Percentiles rank a stretch among this genome's conserved stretches.
These are phyloP conservation scores for Hydraecia micacea DNA, from an alignment of 2,888 invertebrate species.

Conservation along the genomic window DNA sequence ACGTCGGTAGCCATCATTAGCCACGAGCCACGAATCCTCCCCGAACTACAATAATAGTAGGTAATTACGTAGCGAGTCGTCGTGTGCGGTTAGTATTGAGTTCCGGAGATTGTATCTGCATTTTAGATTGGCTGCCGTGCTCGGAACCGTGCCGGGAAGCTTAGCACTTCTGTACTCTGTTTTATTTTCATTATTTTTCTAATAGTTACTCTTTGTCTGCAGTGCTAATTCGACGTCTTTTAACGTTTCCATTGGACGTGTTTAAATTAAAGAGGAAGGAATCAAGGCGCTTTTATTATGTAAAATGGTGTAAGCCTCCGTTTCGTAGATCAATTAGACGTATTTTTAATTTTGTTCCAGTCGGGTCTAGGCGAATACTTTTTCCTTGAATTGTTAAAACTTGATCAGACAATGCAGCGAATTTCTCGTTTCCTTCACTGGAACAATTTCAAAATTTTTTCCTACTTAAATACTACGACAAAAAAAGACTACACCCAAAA, in stretches of 20 bases:
- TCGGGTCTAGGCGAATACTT: neutral
- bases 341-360: neutral
- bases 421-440: neutral
- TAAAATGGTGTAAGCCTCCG: conserved; percentile 11
- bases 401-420: neutral
- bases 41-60: conserved; percentile 43
- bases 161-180: conserved; percentile 61
- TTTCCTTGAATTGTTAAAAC: neutral
- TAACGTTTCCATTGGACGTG: conserved; percentile 36
- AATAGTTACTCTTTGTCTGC: conserved; percentile 52
- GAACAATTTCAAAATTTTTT: neutral
- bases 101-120: conserved; percentile 72
- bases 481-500: conserved; percentile 22
- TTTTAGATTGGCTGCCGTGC: conserved; percentile 73
- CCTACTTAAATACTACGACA: conserved; percentile 6
- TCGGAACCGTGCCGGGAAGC: conserved; percentile 54
- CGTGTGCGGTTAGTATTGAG: conserved; percentile 57
- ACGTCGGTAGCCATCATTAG: neutral
- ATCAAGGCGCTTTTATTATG: conserved; percentile 14
- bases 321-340: conserved; percentile 14
- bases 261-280: conserved; percentile 37
- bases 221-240: conserved; percentile 45
- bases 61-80: conserved; percentile 53
- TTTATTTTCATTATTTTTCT: conserved; percentile 67
- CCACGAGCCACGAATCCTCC: conserved; percentile 11